A percentile compares a stretch with the other conserved stretches of the same genome.
Evolutionary conservation across 1,140 invertebrate species (phyloP).

Genomic region (Drosophila busckii): DNA sequence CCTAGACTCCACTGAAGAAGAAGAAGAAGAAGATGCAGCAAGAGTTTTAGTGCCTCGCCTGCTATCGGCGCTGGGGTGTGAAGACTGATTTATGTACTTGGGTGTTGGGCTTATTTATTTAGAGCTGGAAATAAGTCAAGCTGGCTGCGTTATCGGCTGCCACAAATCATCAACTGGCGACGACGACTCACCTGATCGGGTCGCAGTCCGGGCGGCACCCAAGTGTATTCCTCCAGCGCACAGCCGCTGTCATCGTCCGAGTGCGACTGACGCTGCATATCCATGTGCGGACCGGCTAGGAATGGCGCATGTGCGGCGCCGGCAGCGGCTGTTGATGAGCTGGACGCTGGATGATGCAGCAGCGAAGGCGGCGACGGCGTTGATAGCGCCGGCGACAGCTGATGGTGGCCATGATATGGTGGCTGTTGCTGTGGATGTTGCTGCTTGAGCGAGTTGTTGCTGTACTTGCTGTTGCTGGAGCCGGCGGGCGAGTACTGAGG

Average conservation of each 20-base stretch:
- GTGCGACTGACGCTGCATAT: conserved; percentile 93
- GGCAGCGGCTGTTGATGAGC: conserved; percentile 30
- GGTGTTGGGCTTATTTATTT: conserved; percentile 55
- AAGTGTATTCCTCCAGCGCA: conserved; percentile 98
- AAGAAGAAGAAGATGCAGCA: conserved; percentile 1
- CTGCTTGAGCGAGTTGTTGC: conserved; percentile 71
- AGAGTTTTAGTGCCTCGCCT: background rate
- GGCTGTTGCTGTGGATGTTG: conserved; percentile 6
- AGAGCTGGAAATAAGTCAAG: conserved; percentile 64
- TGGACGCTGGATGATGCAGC: conserved; percentile 64
- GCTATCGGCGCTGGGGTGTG: conserved; percentile 15
- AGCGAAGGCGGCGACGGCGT: conserved; percentile 79
- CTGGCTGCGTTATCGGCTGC: conserved; percentile 39
- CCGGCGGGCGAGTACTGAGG: conserved; percentile 63
- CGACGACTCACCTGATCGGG: conserved; percentile 91
- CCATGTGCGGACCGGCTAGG: conserved; percentile 80
- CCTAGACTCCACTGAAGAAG: background rate
- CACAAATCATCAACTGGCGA: conserved; percentile 51
- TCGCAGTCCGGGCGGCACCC: conserved; percentile 96
- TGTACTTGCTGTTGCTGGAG: conserved; percentile 55
- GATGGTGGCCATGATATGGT: conserved; percentile 49
- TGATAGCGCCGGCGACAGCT: conserved; percentile 67
- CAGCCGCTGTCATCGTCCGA: conserved; percentile 98
- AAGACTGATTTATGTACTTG: conserved; percentile 61
- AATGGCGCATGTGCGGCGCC: conserved; percentile 76